These are phyloP conservation scores for Uropetala carovei DNA, from an alignment of 2,888 invertebrate species.

Conservation along the genomic window DNA sequence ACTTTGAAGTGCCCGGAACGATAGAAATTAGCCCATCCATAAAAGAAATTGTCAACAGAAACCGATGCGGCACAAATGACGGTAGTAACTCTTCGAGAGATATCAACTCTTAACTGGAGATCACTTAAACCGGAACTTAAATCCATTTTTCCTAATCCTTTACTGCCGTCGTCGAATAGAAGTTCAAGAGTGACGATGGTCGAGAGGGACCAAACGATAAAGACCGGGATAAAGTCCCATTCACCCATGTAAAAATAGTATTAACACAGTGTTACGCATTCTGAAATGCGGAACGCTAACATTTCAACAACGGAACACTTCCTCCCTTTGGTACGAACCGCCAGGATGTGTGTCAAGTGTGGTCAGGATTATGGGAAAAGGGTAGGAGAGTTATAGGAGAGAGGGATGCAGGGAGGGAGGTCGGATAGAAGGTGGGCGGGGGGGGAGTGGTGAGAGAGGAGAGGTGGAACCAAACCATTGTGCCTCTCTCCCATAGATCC, in stretches of 20 bases:
- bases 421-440: no score
- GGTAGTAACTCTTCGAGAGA: no score
- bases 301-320: conserved; percentile 8
- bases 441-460: neutral
- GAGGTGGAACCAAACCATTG: neutral
- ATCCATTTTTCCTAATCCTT: no score
- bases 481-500: conserved; percentile 13
- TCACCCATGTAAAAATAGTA: conserved; percentile 1
- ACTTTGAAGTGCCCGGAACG: no score
- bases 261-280: neutral
- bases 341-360: conserved; percentile 1
- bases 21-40: no score
- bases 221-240: neutral
- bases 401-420: no score
- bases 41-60: no score
- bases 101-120: no score
- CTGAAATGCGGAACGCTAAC: conserved; percentile 13
- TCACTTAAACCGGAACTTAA: no score
- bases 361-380: neutral
- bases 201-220: neutral
- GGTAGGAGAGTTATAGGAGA: no score
- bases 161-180: neutral
- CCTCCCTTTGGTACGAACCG: neutral
- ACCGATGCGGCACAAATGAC: no score
- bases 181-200: neutral